Evolutionary conservation across 2,113 vertebrate species (phyloP).

Genomic region (Phasianus colchicus): DNA sequence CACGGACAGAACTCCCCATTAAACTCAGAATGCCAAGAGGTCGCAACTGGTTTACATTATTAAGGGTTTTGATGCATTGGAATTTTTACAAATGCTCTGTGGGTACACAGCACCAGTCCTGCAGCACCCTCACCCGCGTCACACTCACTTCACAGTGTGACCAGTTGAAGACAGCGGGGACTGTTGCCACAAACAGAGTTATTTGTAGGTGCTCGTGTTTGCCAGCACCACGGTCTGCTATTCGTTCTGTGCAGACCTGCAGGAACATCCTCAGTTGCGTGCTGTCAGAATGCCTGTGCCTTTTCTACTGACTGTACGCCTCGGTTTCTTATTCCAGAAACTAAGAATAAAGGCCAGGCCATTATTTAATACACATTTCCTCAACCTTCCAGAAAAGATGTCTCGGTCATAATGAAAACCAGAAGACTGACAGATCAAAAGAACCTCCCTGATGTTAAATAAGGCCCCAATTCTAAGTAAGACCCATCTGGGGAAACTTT

Average conservation of each 20-base stretch:
- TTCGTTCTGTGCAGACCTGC: background rate
- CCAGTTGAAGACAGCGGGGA: background rate
- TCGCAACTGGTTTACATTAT: background rate
- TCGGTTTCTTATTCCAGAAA: background rate
- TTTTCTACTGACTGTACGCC: background rate
- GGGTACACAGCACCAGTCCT: background rate
- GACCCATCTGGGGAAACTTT: background rate
- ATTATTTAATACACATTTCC: background rate
- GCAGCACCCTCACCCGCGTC: background rate
- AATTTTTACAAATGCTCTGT: background rate
- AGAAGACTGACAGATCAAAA: background rate
- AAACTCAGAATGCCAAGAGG: background rate
- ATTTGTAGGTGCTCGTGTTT: accelerated
- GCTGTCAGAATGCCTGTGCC: background rate
- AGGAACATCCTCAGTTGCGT: background rate
- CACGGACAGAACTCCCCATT: background rate
- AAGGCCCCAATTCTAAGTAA: background rate
- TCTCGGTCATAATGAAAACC: background rate
- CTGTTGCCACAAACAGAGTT: background rate
- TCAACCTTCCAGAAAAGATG: background rate
- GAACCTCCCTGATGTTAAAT: background rate
- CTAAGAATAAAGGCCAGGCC: background rate
- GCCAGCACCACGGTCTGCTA: background rate
- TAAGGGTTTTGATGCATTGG: background rate
- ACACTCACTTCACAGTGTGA: accelerated